Base-by-base conservation (phyloP, 35 echinoderm and acorn worm species). In the Stichopus chloronotus region DNA sequence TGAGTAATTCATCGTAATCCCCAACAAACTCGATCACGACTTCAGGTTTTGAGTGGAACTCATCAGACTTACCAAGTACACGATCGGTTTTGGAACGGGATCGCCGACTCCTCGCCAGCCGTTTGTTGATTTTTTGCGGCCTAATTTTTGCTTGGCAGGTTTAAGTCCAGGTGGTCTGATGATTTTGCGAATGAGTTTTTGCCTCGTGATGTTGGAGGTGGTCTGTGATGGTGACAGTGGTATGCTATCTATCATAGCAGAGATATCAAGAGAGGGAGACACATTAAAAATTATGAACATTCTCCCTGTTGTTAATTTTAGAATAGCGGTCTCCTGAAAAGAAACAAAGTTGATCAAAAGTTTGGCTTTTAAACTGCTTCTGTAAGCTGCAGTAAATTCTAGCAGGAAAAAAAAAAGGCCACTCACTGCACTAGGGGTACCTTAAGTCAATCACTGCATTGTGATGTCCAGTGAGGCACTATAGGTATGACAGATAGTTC, bases 91-190 rank as follows among this genome's bases (percentile, higher is more conserved):
- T 58, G 90, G 52, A 6, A 93, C 87, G 21, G 96, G 96, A 24
- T 97, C 92, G 13, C 96, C 96, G 24, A 94, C 94, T 6, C 91
- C 96, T 87, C 89, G 88, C 96, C 96, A 97, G n/a, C 96, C 96
- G 80, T 97, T 97, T n/a, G 96, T 97, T 16, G 96, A 90, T 59
- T 97, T 95, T 65, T 94, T 78, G 56, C 88, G 78, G 63, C 91
- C 86, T 19, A 91, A 72, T 56, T 91, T 91, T 20, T 83, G 74
- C 52, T 92, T 92, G 83, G 76, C 82, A 17, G 90, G 93, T 78
- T 97, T 97, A 52, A 97, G 94, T 60, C 90, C 90, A 7, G 91
- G 19, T 16, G 88, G 85, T 13, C 87, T 97, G 43, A 95, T 56
- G 53, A 97, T 90, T 88, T 97, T 97, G 20, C 89, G 94, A 52